These are phyloP conservation scores for Pseudolaguvia tuberculata DNA, from an alignment of 2,113 vertebrate species.

Conservation along the genomic window DNA sequence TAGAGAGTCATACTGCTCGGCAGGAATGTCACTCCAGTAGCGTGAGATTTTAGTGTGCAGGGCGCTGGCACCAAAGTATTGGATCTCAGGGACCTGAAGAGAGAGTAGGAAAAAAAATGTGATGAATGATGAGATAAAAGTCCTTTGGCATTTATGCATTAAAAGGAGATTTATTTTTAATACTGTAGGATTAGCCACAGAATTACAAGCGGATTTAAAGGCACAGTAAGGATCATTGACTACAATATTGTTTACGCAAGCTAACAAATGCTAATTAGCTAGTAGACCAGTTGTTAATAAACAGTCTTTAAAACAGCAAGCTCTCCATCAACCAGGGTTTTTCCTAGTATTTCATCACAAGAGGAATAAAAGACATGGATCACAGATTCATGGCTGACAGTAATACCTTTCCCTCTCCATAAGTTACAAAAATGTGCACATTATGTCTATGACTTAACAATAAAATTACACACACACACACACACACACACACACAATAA, in stretches of 20 bases:
- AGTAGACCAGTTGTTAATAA: not conserved
- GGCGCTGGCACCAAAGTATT: slow-evolving; percentile 96
- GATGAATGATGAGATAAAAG: too few relatives aligned
- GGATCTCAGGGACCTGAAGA: slow-evolving; percentile 89
- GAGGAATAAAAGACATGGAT: too few relatives aligned
- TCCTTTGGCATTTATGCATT: not conserved
- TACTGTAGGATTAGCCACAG: not conserved
- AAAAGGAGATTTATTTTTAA: not conserved
- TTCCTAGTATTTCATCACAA: not conserved
- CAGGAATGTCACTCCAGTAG: slow-evolving; percentile 96
- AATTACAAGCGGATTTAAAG: not conserved
- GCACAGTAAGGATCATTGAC: not conserved
- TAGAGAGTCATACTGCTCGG: slow-evolving; percentile 92
- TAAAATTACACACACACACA: too few relatives aligned
- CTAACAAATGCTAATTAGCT: not conserved
- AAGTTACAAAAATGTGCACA: too few relatives aligned
- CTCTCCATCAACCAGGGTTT: not conserved
- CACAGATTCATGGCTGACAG: too few relatives aligned
- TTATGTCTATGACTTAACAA: too few relatives aligned
- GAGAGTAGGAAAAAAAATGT: not conserved
- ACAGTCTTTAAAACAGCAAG: not conserved
- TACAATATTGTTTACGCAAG: not conserved
- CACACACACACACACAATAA: too few relatives aligned
- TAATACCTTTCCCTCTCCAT: too few relatives aligned
- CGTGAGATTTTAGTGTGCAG: slow-evolving; percentile 98